phyloP scores from a whole-genome alignment of 2,797 vertebrate species.

The Acanthopagrus latus region DNA sequence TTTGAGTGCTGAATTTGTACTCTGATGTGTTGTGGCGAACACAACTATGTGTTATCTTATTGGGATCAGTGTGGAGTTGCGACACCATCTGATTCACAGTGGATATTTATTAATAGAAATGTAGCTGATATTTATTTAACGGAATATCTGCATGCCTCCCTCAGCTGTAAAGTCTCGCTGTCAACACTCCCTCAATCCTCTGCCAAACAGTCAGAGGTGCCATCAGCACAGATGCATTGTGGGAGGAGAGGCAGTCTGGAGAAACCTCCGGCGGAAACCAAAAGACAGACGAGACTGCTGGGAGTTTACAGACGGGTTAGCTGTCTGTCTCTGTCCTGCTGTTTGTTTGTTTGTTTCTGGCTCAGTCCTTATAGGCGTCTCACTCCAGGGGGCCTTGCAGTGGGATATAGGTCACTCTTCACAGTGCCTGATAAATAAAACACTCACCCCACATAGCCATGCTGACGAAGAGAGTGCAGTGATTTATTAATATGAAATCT shows the following conservation, averaged over 20 bases:
- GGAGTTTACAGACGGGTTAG: not conserved
- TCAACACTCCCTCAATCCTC: constrained; percentile 32
- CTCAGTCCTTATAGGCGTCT: not conserved
- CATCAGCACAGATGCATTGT: constrained; percentile 54
- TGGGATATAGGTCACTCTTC: constrained; percentile 12
- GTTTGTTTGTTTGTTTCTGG: not conserved
- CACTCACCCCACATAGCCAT: not conserved
- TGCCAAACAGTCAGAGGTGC: constrained; percentile 1
- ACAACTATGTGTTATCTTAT: not conserved
- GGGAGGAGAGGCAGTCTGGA: constrained; percentile 54
- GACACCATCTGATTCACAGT: not conserved
- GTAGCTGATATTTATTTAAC: constrained; percentile 15
- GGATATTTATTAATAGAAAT: constrained; percentile 21
- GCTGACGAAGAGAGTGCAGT: not conserved
- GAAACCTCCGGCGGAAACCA: constrained; percentile 23
- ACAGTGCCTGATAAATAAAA: constrained; percentile 23
- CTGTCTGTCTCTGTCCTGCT: not conserved
- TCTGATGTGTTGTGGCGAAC: not conserved
- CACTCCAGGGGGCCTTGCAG: not conserved
- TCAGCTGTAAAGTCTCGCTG: constrained; percentile 4
- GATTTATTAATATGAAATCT: constrained; percentile 17
- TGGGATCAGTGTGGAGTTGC: not conserved
- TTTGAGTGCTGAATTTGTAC: not conserved
- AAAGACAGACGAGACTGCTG: constrained; percentile 6
- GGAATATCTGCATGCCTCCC: not conserved